Base-by-base conservation (phyloP, 1,140 invertebrate species). In the Drosophila tropicalis region DNA sequence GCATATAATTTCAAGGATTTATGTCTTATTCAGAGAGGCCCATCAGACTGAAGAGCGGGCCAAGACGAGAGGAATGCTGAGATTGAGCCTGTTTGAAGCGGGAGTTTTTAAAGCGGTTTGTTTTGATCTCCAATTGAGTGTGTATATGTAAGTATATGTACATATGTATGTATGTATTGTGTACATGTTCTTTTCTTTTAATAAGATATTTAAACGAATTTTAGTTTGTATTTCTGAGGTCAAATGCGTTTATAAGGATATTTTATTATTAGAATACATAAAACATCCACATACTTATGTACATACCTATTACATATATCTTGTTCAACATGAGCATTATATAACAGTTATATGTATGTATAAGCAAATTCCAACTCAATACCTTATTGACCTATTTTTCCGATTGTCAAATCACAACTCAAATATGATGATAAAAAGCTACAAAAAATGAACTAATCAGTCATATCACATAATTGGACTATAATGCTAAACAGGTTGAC, bases 1-100 rank as follows among this genome's bases (percentile, higher is more conserved):
- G 56, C 39, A 79, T 70, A 77, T 77, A 70, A 79, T 79, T 79
- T 79, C 77, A 79, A 79, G 77, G 77, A 79, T 79, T 79, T 79
- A 79, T 79, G 77, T 79, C 77, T 79, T 79, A 79, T 79, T 79
- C 77, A 79, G 70, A 67, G 69, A 29, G 58, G 67, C 40, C 70
- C 60, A 67, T 70, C 39, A 56, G 64, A 51, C 66, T 32, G 34
- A 39, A 25, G 13, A 60, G 13, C 13, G n/a, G 29, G 29, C 5
- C 29, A 40, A 12, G 29, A 7, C 3, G 67, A 58, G 58, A 19
- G 40, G 44, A 29, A 41, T 44, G 32, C n/a, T 19, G 19, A 64
- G 66, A 58, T 36, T 9, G 13, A 64, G 54, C 51, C 41, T 44
- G 44, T 56, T 66, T 57, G 55, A 15, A 69, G 64, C 64, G 41